Percentiles rank a stretch among this genome's conserved stretches.
phyloP scores from a whole-genome alignment of 2,113 vertebrate species.

The Sinocyclocheilus rhinocerous region DNA sequence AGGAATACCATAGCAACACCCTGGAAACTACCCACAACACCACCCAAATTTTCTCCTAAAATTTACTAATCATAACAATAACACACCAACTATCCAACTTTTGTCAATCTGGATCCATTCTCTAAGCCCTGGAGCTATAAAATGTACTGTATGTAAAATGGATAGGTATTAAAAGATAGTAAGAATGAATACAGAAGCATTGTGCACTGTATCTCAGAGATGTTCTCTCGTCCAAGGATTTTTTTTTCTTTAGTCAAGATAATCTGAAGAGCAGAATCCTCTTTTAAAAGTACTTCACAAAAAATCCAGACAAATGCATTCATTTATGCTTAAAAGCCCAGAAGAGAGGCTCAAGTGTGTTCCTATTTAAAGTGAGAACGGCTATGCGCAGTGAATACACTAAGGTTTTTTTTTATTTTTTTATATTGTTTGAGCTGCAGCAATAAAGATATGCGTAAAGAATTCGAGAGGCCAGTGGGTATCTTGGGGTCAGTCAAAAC shows the following conservation, averaged over 20 bases:
- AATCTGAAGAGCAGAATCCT: slow-evolving; percentile 61
- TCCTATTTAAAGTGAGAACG: slow-evolving; percentile 26
- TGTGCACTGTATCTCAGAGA: slow-evolving; percentile 13
- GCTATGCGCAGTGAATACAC: not conserved
- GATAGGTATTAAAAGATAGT: slow-evolving; percentile 9
- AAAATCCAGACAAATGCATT: slow-evolving; percentile 45
- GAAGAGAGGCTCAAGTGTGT: slow-evolving; percentile 35
- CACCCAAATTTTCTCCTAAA: not conserved
- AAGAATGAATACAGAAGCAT: not conserved
- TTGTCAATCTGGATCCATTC: not conserved
- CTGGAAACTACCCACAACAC: not conserved
- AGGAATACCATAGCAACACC: not conserved
- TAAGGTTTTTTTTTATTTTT: too few relatives aligned
- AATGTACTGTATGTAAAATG: not conserved
- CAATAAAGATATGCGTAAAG: not conserved
- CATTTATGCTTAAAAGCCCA: slow-evolving; percentile 51
- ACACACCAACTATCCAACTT: not conserved
- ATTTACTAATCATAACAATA: not conserved
- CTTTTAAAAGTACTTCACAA: slow-evolving; percentile 51
- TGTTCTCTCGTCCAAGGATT: slow-evolving; percentile 14
- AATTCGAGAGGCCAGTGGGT: not conserved
- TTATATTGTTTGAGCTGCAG: not conserved
- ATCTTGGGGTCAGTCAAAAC: not conserved
- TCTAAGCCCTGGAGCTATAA: not conserved
- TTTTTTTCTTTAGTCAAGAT: slow-evolving; percentile 50